phyloP scores from a whole-genome alignment of 2,113 vertebrate species.

The Sardina pilchardus region DNA sequence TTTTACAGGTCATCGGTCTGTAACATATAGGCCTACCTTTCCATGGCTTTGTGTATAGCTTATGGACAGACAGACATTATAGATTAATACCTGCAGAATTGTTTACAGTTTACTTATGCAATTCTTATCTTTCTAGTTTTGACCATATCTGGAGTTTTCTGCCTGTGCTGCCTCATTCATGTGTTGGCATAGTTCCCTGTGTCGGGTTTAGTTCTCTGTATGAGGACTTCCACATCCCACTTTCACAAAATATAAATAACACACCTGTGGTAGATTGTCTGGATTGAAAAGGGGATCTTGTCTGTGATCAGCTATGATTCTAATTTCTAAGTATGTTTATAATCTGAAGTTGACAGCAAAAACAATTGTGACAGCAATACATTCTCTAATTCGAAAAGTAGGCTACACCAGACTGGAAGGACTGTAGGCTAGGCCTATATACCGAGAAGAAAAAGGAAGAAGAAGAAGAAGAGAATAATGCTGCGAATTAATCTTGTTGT shows the following conservation, averaged over 20 bases:
- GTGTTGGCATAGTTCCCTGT: not conserved
- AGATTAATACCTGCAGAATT: not conserved
- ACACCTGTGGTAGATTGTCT: not conserved
- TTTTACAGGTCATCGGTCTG: not conserved
- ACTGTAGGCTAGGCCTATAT: no score
- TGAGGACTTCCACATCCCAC: not conserved
- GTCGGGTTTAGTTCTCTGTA: not conserved
- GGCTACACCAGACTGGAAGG: no score
- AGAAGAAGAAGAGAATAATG: conserved; percentile 14
- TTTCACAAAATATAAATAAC: not conserved
- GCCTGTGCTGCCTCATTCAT: not conserved
- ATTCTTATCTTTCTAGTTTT: not conserved
- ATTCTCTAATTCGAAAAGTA: no score
- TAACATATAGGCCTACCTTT: not conserved
- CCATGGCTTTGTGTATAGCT: not conserved
- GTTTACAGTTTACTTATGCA: not conserved
- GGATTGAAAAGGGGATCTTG: not conserved
- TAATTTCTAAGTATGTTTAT: no score
- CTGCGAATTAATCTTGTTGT: not conserved
- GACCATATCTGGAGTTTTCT: not conserved
- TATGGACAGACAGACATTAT: not conserved
- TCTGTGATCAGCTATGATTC: not conserved
- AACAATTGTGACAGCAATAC: no score
- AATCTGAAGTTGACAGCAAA: no score
- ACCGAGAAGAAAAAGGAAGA: not conserved